Evolutionary conservation across 2,113 vertebrate genomes (phyloP).

Genomic region (Vulpes lagopus): DNA sequence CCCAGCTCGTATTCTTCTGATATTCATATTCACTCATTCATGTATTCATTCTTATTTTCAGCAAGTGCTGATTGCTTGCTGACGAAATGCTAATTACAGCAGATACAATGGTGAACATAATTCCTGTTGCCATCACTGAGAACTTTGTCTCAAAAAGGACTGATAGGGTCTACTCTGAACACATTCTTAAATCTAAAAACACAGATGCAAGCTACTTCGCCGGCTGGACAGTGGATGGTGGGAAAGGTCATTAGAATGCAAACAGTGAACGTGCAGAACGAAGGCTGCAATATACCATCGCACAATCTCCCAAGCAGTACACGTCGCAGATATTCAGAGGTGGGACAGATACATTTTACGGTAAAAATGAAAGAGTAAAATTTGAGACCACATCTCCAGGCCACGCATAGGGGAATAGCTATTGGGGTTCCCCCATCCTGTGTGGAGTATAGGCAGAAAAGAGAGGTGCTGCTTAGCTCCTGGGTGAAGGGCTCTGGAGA

Average conservation of each 20-base stretch:
- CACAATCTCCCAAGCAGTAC: background rate
- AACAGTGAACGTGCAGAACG: background rate
- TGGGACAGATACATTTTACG: background rate
- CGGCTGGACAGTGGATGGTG: background rate
- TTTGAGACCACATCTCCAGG: background rate
- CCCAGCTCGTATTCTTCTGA: background rate
- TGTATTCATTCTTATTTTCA: background rate
- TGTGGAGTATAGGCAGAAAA: background rate
- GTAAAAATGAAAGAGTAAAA: background rate
- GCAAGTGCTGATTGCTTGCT: background rate
- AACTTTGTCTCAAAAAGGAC: background rate
- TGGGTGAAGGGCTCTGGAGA: background rate
- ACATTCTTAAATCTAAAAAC: slow-evolving; percentile 17
- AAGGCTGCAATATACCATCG: background rate
- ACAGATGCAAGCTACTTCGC: background rate
- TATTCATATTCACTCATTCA: background rate
- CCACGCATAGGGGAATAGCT: background rate
- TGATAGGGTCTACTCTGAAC: background rate
- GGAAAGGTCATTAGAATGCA: background rate
- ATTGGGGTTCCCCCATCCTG: background rate
- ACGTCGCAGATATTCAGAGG: background rate
- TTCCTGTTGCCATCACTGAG: background rate
- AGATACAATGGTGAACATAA: background rate
- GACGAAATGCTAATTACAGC: background rate
- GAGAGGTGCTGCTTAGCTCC: background rate